phyloP scores from a whole-genome alignment of 2,113 vertebrate genomes.

The Lycaon pictus region DNA sequence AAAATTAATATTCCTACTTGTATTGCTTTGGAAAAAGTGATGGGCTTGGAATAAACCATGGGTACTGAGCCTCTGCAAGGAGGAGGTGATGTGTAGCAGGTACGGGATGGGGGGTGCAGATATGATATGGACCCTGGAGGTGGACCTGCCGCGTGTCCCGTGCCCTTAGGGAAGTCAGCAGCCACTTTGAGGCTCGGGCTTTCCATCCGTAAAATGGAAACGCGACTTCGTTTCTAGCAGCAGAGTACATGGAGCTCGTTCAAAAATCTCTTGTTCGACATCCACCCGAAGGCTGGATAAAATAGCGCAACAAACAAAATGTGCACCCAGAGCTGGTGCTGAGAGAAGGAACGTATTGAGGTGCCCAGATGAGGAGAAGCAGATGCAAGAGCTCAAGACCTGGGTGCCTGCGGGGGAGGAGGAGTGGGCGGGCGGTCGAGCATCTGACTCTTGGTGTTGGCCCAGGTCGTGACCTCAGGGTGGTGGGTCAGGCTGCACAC shows the following conservation, averaged over 20 bases:
- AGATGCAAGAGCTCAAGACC: neutral
- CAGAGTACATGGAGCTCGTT: neutral
- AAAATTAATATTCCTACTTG: neutral
- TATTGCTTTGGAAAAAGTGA: neutral
- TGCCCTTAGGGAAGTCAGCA: neutral
- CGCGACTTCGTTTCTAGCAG: neutral
- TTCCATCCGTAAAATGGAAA: neutral
- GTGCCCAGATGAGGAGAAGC: neutral
- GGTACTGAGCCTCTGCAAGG: neutral
- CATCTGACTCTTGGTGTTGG: neutral
- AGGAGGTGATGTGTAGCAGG: neutral
- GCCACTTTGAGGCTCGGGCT: neutral
- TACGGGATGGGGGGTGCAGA: neutral
- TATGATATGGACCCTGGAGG: accelerated
- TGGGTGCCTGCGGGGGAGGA: neutral
- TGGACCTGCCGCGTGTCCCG: neutral
- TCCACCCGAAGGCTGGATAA: neutral
- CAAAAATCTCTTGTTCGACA: neutral
- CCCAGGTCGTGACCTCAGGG: neutral
- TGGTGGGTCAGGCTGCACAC: neutral
- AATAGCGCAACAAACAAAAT: neutral
- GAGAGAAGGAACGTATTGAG: neutral
- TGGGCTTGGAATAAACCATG: neutral
- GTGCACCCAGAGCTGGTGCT: neutral
- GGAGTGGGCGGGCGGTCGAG: neutral